Percentiles rank a stretch among this genome's conserved stretches.
These are phyloP conservation scores for Tenthredo distinguenda DNA, from an alignment of 2,888 invertebrate species.

Conservation along the genomic window DNA sequence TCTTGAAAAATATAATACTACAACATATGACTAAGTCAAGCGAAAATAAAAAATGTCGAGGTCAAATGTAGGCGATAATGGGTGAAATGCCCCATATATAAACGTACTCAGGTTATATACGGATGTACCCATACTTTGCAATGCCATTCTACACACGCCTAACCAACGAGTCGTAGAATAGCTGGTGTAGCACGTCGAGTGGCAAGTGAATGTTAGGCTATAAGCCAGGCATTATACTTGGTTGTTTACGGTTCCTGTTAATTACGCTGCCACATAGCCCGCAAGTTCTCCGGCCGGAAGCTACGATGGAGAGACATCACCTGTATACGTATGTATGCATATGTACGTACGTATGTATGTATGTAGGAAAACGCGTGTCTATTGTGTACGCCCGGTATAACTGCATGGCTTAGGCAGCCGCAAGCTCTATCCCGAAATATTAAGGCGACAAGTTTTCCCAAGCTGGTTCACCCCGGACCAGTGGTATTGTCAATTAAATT, in stretches of 20 bases:
- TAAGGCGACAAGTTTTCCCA: constrained; percentile 38
- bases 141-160: not conserved
- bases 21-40: no score
- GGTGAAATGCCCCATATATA: not conserved
- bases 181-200: constrained; percentile 31
- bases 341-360: not conserved
- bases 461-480: constrained; percentile 28
- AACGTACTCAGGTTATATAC: not conserved
- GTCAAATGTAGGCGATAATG: no score
- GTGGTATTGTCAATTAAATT: constrained; percentile 46
- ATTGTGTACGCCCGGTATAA: constrained; percentile 13
- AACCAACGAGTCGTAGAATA: not conserved
- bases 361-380: not conserved
- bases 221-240: constrained; percentile 47
- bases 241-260: constrained; percentile 50
- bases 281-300: constrained; percentile 39
- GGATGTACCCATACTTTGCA: not conserved
- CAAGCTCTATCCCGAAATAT: constrained; percentile 36
- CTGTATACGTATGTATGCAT: not conserved
- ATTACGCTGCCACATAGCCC: constrained; percentile 44
- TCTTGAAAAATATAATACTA: no score
- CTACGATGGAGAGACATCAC: constrained; percentile 22
- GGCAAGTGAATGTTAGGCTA: constrained; percentile 41
- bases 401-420: constrained; percentile 32
- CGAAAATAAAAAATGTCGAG: no score